Evolutionary conservation across 2,113 vertebrate species (phyloP).

Genomic region (Channa argus): DNA sequence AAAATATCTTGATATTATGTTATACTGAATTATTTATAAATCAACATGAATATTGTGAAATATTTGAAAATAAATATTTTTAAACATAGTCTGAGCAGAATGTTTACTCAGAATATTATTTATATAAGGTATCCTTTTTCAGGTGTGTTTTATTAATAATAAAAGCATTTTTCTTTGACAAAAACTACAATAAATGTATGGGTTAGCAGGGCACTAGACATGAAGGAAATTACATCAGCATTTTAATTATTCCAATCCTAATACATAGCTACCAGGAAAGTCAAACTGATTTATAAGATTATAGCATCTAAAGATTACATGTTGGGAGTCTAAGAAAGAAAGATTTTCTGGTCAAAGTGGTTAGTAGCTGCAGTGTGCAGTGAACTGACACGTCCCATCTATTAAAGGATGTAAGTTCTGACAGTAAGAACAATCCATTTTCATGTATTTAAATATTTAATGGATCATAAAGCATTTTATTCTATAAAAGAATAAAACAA

Average conservation of each 20-base stretch:
- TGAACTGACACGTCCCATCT: not conserved
- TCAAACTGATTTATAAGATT: too few species aligned
- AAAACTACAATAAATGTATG: not conserved
- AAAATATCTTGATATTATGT: slow-evolving; percentile 75
- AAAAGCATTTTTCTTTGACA: not conserved
- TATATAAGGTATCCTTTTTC: not conserved
- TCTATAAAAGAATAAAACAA: not conserved
- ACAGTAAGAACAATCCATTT: too few species aligned
- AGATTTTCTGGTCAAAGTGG: not conserved
- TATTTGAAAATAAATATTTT: slow-evolving; percentile 81
- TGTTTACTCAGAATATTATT: slow-evolving; percentile 11
- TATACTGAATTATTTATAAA: slow-evolving; percentile 78
- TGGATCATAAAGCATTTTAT: not conserved
- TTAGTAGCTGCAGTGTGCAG: not conserved
- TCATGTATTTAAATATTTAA: not conserved
- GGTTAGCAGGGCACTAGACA: not conserved
- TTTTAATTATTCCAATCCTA: not conserved
- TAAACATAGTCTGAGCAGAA: slow-evolving; percentile 61
- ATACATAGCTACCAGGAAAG: too few species aligned
- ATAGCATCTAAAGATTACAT: not conserved
- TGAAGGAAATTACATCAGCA: not conserved
- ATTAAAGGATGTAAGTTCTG: too few species aligned
- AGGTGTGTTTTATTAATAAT: not conserved
- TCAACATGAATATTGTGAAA: slow-evolving; percentile 77
- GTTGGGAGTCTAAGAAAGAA: not conserved